Conservation (phyloP, 2,888 invertebrate genomes). For the Ichneumoninae sp. region DNA sequence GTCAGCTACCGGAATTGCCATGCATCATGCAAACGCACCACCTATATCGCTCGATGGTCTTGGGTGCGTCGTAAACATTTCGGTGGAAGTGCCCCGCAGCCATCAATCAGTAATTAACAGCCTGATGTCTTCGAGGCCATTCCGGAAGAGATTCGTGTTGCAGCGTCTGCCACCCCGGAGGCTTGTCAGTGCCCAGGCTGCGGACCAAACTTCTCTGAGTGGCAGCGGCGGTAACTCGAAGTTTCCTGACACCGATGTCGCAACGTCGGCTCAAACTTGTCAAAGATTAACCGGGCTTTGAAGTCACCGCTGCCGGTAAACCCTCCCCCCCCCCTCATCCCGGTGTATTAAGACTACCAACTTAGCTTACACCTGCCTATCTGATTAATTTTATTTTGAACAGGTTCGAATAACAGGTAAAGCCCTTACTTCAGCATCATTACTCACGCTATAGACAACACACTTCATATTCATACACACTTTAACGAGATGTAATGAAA, state of each 20-base stretch:
- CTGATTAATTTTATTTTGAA: slow-evolving; percentile 62
- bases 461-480: neutral
- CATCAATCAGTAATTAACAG: slow-evolving; percentile 66
- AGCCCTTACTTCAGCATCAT: neutral
- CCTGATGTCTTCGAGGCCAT: slow-evolving; percentile 14
- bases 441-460: neutral
- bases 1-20: too few species aligned
- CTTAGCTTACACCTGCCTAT: slow-evolving; percentile 62
- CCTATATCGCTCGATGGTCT: neutral
- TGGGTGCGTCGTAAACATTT: slow-evolving; percentile 2
- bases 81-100: neutral
- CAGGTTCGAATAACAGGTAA: neutral
- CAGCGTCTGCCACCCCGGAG: slow-evolving; percentile 42
- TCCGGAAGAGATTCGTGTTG: slow-evolving; percentile 47
- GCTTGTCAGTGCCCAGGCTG: slow-evolving; percentile 30
- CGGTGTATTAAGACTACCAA: slow-evolving; percentile 49
- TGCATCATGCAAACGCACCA: too few species aligned
- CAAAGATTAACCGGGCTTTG: slow-evolving; percentile 29
- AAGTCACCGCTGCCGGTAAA: slow-evolving; percentile 4
- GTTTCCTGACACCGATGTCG: slow-evolving; percentile 21
- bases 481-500: neutral
- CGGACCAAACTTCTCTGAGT: slow-evolving; percentile 32
- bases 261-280: slow-evolving; percentile 40
- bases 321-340: slow-evolving; percentile 42
- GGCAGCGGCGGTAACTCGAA: slow-evolving; percentile 1